These are phyloP conservation scores for Leptoteleia sp. DNA, from an alignment of 1,140 invertebrate species.

Conservation along the genomic window DNA sequence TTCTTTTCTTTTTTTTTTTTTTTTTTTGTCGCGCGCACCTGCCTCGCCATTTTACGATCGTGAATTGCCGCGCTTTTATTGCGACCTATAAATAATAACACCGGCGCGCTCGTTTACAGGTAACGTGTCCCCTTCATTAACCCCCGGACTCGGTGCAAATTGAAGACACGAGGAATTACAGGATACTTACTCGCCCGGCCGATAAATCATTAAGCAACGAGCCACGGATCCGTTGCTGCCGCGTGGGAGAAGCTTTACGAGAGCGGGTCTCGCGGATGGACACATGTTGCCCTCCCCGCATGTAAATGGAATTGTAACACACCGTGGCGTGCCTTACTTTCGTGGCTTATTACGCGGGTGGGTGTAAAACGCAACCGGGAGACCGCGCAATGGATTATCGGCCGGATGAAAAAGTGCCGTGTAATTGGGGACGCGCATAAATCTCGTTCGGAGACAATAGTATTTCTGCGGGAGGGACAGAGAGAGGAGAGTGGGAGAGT, in stretches of 20 bases:
- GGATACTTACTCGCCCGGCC: constrained; percentile 35
- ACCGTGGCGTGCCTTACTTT: neutral
- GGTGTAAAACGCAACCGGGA: constrained; percentile 59
- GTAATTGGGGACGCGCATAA: constrained; percentile 78
- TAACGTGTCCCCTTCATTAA: constrained; percentile 47
- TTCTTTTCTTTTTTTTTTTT: no score
- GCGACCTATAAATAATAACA: constrained; percentile 35
- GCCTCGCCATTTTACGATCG: constrained; percentile 25
- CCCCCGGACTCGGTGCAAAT: constrained; percentile 33
- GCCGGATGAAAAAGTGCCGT: constrained; percentile 62
- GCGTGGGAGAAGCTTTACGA: constrained; percentile 69
- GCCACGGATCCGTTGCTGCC: constrained; percentile 12
- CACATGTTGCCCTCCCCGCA: constrained; percentile 67
- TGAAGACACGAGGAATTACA: constrained; percentile 52
- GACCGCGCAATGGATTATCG: constrained; percentile 67
- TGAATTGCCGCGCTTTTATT: constrained; percentile 16
- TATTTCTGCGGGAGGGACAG: no score
- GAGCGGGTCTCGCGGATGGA: constrained; percentile 17
- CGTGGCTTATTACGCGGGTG: constrained; percentile 62
- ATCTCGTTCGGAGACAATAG: constrained; percentile 77
- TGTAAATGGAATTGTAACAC: constrained; percentile 69
- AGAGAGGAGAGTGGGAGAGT: no score
- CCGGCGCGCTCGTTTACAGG: constrained; percentile 27
- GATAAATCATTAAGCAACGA: constrained; percentile 54
- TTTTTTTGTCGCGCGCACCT: constrained; percentile 23